phyloP scores from a whole-genome alignment of 2,888 invertebrate species.

The Eledone cirrhosa region DNA sequence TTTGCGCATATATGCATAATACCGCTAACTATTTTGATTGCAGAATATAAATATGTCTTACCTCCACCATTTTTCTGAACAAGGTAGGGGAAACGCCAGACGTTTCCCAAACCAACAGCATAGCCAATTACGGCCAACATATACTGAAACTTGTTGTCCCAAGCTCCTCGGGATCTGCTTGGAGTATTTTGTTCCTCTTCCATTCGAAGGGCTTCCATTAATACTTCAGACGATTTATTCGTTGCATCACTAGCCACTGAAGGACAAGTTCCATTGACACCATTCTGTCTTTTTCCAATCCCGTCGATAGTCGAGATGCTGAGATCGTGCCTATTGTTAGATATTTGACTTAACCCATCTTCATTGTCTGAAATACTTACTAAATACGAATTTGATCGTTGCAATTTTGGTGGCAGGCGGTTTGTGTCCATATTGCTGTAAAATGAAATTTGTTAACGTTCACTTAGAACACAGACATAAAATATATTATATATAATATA shows the following conservation, averaged over 20 bases:
- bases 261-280: background rate
- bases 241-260: background rate
- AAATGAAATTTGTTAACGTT: too few species aligned
- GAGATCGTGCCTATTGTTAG: too few species aligned
- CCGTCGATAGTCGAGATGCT: slow-evolving; percentile 5
- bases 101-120: slow-evolving; percentile 45
- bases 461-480: too few species aligned
- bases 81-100: slow-evolving; percentile 36
- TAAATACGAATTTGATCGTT: slow-evolving; percentile 19
- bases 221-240: background rate
- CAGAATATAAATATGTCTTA: slow-evolving; percentile 11
- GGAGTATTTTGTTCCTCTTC: slow-evolving; percentile 10
- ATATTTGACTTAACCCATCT: background rate
- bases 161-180: slow-evolving; percentile 34
- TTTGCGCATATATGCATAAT: too few species aligned
- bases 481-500: too few species aligned
- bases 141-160: slow-evolving; percentile 46
- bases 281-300: background rate
- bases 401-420: background rate
- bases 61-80: slow-evolving; percentile 35
- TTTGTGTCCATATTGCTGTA: too few species aligned
- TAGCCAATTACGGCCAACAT: slow-evolving; percentile 43
- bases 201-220: background rate
- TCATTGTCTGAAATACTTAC: slow-evolving; percentile 4
- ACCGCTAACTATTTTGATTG: too few species aligned